A percentile compares a stretch with the other conserved stretches of the same genome.
Evolutionary conservation across 2,797 vertebrate species (phyloP).

Genomic region (Neosilurus hyrtlii): DNA sequence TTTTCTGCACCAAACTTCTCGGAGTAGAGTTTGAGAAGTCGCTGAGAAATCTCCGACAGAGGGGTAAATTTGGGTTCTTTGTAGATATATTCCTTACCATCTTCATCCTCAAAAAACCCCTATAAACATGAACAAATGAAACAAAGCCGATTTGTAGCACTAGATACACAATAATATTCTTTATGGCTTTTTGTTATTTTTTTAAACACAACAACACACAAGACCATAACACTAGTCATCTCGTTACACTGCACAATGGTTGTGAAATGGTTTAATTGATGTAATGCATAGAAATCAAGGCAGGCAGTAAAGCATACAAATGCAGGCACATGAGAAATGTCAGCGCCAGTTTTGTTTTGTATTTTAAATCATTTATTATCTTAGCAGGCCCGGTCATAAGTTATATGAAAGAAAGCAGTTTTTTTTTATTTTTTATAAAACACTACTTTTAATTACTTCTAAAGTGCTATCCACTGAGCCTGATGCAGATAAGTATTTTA

Average conservation of each 20-base stretch:
- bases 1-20: conserved; percentile 98
- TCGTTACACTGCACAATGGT: conserved; percentile 16
- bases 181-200: background rate
- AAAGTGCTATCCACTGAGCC: no score
- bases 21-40: conserved; percentile 93
- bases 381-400: background rate
- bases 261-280: conserved; percentile 20
- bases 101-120: conserved; percentile 99
- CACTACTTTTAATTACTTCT: background rate
- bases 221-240: background rate
- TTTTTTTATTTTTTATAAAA: background rate
- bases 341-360: background rate
- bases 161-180: background rate
- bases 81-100: conserved; percentile 98
- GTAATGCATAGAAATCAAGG: background rate
- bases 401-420: background rate
- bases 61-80: conserved; percentile 97
- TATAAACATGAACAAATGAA: conserved; percentile 55
- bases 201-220: background rate
- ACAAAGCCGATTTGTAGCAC: background rate
- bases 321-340: background rate
- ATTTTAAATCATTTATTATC: background rate
- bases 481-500: no score
- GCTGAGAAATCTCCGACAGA: conserved; percentile 93
- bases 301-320: background rate